These are phyloP conservation scores for Neosalanx taihuensis DNA, from an alignment of 2,797 vertebrate genomes.

Conservation along the genomic window DNA sequence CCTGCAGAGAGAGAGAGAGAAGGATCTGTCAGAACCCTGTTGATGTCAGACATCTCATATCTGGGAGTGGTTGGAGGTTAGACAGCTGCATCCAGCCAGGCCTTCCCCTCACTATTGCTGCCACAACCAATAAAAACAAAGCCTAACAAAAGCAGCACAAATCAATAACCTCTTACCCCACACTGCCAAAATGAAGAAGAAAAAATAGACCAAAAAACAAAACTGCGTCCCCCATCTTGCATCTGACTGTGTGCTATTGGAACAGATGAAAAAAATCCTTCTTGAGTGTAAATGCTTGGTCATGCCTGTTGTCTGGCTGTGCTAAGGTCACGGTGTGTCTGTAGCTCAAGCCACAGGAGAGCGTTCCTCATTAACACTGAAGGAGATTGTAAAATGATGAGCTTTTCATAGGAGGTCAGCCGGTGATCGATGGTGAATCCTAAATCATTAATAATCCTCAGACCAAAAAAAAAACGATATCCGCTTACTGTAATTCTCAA, in stretches of 20 bases:
- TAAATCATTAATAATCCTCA: constrained; percentile 70
- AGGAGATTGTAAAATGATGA: constrained; percentile 77
- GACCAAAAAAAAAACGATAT: constrained; percentile 57
- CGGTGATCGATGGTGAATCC: constrained; percentile 78
- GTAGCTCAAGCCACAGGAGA: constrained; percentile 44
- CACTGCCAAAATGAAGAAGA: not conserved
- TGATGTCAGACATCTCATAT: too few species aligned
- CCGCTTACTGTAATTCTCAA: constrained; percentile 64
- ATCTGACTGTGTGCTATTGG: constrained; percentile 4
- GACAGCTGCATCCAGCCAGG: not conserved
- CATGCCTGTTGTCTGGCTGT: constrained; percentile 46
- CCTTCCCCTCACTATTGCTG: not conserved
- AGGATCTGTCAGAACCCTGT: too few species aligned
- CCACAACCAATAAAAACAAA: constrained; percentile 4
- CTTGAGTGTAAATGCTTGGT: constrained; percentile 9
- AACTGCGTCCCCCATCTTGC: not conserved
- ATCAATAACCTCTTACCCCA: constrained; percentile 21
- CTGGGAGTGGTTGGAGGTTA: too few species aligned
- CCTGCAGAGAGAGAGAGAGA: too few species aligned
- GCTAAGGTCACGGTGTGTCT: constrained; percentile 56
- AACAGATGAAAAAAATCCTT: constrained; percentile 1
- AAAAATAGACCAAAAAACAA: constrained; percentile 5
- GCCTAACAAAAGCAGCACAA: constrained; percentile 4
- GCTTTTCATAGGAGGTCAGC: constrained; percentile 75
- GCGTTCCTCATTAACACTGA: constrained; percentile 72